Evolutionary conservation across 2,797 vertebrate genomes (phyloP), one percentile per base, ranked within the genome.

Genomic region (Eutrigla gurnardus): DNA sequence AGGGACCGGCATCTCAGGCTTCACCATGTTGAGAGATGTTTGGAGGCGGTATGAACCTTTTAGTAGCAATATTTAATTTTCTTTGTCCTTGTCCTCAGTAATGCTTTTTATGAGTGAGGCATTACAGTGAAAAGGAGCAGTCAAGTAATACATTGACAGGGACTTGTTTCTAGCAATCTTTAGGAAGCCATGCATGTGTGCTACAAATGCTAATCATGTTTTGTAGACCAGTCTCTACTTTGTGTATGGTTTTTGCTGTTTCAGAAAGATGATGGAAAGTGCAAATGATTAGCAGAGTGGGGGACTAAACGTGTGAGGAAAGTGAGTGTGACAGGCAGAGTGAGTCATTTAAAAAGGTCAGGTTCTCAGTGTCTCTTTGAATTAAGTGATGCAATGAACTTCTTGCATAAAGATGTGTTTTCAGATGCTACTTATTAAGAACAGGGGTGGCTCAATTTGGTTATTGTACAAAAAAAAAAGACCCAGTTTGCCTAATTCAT

Each of bases 321-420:
- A 86, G 70, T 63, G 75, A 85, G 43, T 64, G 66, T 73, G 85
- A 83, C 78, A 78, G 77, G 71, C 60, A 73, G 77, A 75, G 70
- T 53, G 77, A 88, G 70, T 83, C 70, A 77, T 82, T 77, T 72
- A 15, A 89, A 58, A 88, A 90, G 84, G 89, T 90, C 84, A 88
- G 69, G 57, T 65, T 64, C 69, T 52, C 37, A 5, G 55, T 77
- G 52, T 78, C 63, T 67, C 78, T 85, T 66, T 72, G 50, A 81
- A 85, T 85, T 39, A 77, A 74, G 32, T 43, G 13, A 72, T 77
- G 8, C 60, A 49, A 88, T 82, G 12, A 84, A 77, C 37, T 47
- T 78, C 79, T 61, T 77, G 78, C 73, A 81, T 80, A 74, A 64
- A 40, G 7, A 81, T 75, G 65, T 75, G 40, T 70, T 81, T 78